These are phyloP conservation scores for Ctenopoma kingsleyae DNA, from an alignment of 2,797 vertebrate genomes.

Conservation along the genomic window DNA sequence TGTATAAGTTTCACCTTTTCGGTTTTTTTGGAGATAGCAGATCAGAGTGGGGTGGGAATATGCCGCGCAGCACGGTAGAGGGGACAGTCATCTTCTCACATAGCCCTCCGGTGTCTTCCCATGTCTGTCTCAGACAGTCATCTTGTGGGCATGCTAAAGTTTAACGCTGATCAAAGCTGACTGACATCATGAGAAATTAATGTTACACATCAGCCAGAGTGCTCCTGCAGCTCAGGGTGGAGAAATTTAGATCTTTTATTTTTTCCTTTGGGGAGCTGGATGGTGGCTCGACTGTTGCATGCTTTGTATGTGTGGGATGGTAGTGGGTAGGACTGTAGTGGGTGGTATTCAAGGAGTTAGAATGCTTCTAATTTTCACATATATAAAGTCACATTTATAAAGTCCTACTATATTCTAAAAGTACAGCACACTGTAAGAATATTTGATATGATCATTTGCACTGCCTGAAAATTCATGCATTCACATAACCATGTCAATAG, in stretches of 20 bases:
- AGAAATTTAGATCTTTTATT: conserved; percentile 59
- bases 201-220: conserved; percentile 74
- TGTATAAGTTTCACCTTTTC: conserved; percentile 59
- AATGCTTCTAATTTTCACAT: conserved; percentile 2
- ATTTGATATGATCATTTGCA: conserved; percentile 12
- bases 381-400: background rate
- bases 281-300: conserved; percentile 23
- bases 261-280: conserved; percentile 33
- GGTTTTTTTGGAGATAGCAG: conserved; percentile 3
- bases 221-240: conserved; percentile 47
- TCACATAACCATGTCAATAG: conserved; percentile 45
- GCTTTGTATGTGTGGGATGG: conserved; percentile 7
- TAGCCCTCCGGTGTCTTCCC: conserved; percentile 65
- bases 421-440: background rate
- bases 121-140: conserved; percentile 50
- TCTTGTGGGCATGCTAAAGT: conserved; percentile 69
- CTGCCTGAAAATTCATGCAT: conserved; percentile 35
- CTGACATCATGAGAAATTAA: conserved; percentile 85
- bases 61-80: conserved; percentile 19
- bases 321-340: background rate
- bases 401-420: background rate
- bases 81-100: conserved; percentile 60
- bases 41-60: conserved; percentile 18
- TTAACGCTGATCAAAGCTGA: conserved; percentile 80
- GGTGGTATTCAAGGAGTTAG: background rate